Evolutionary conservation across 1,140 invertebrate species (phyloP).

Genomic region (Drosophila bifasciata): DNA sequence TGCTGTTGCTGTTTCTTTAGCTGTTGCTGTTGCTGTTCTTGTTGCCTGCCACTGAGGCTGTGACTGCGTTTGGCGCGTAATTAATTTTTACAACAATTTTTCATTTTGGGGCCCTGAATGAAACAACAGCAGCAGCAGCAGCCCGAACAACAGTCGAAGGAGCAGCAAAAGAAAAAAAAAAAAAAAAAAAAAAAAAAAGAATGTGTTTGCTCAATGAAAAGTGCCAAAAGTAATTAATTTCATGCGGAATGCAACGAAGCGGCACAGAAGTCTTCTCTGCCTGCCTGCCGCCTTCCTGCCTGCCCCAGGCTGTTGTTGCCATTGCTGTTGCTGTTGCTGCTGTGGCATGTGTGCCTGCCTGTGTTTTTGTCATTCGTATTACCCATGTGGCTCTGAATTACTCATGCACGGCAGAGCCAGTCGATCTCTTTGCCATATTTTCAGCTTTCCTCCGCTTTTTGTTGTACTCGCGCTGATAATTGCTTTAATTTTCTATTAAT

Average conservation of each 20-base stretch:
- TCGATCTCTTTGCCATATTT: constrained; percentile 76
- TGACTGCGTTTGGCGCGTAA: constrained; percentile 74
- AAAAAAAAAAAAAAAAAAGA: constrained; percentile 37
- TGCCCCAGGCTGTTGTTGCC: constrained; percentile 3
- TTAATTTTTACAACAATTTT: constrained; percentile 81
- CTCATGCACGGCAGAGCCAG: constrained; percentile 59
- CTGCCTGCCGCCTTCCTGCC: no score
- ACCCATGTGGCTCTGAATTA: constrained; percentile 72
- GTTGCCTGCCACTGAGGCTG: constrained; percentile 25
- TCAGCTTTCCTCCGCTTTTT: constrained; percentile 9
- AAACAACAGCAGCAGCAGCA: constrained; percentile 44
- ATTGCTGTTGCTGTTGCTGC: constrained; percentile 12
- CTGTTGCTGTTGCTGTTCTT: constrained; percentile 13
- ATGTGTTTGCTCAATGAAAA: constrained; percentile 83
- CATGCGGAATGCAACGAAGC: constrained; percentile 79
- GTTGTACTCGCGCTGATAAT: constrained; percentile 64
- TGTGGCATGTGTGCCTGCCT: constrained; percentile 17
- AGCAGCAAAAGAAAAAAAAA: constrained; percentile 1
- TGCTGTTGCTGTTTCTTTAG: neutral
- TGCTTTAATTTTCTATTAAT: constrained; percentile 83
- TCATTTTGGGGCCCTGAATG: constrained; percentile 70
- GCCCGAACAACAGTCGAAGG: neutral
- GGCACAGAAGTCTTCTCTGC: constrained; percentile 38
- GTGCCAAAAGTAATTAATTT: constrained; percentile 83
- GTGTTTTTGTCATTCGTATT: constrained; percentile 50